Evolutionary conservation across 2,113 vertebrate species (phyloP).

Genomic region (Grus americana): DNA sequence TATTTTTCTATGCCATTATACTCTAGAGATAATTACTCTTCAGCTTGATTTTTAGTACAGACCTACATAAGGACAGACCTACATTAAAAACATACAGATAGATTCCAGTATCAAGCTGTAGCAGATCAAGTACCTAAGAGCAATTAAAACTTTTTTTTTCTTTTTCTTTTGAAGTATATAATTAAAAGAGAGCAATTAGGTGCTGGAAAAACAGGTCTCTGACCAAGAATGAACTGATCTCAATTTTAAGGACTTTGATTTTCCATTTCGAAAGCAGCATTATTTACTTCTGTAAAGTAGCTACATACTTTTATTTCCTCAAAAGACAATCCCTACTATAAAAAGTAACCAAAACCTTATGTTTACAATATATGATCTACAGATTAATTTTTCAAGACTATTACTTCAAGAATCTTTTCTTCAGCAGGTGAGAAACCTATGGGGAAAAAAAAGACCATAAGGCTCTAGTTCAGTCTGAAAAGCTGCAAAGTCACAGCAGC

Average conservation of each 20-base stretch:
- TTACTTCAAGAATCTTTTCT: neutral
- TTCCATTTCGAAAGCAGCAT: neutral
- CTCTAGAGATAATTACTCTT: neutral
- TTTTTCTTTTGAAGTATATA: neutral
- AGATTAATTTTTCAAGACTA: neutral
- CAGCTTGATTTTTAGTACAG: neutral
- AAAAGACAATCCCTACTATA: neutral
- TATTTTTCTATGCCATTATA: neutral
- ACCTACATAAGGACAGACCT: neutral
- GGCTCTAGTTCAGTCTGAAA: neutral
- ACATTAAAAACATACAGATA: neutral
- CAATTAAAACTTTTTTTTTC: neutral
- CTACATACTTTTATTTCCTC: neutral
- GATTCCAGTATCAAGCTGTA: neutral
- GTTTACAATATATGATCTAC: neutral
- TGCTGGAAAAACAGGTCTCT: neutral
- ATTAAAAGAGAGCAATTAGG: neutral
- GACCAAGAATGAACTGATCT: neutral
- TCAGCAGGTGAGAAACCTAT: neutral
- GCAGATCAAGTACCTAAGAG: neutral
- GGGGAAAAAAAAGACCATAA: fast-evolving
- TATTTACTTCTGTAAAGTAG: neutral
- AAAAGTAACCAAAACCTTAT: neutral
- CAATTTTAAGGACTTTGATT: neutral
- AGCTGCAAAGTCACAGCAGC: neutral